Evolutionary conservation across 92 coral and sea anemone genomes (phyloP).

Genomic region (Zoanthus gigantus): DNA sequence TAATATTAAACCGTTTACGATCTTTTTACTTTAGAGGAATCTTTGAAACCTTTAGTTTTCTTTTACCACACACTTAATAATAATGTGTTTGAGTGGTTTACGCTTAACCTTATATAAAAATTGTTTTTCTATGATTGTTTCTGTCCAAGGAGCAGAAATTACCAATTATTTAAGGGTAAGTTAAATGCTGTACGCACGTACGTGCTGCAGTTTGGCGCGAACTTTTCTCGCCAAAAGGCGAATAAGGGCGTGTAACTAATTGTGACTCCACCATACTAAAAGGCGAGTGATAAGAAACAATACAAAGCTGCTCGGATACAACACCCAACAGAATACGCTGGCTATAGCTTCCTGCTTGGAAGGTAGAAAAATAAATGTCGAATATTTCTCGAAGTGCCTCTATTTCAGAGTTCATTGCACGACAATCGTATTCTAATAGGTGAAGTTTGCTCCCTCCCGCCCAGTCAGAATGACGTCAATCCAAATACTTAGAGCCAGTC

Average conservation of each 20-base stretch:
- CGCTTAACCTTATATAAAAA: not conserved
- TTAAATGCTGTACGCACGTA: not conserved
- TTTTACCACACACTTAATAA: not conserved
- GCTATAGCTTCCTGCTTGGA: not conserved
- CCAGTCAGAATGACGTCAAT: slow-evolving; percentile 98
- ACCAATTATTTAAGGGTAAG: not conserved
- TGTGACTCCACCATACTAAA: not conserved
- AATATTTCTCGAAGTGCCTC: not conserved
- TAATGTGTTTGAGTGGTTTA: not conserved
- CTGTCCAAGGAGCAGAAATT: not conserved
- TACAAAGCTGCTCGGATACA: too few relatives aligned
- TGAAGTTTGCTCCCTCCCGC: slow-evolving; percentile 88
- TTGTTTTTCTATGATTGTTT: not conserved
- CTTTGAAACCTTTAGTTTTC: not conserved
- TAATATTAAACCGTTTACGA: not conserved
- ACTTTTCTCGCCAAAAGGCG: not conserved
- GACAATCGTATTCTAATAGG: slow-evolving; percentile 36
- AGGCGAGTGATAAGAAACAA: too few relatives aligned
- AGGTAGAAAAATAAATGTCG: not conserved
- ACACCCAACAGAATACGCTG: too few relatives aligned
- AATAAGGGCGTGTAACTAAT: not conserved
- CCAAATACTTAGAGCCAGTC: slow-evolving; percentile 98
- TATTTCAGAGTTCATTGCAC: not conserved
- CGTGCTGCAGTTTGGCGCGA: not conserved
- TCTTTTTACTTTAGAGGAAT: not conserved